Base-by-base conservation (phyloP, 2,888 invertebrate genomes). In the Chymomyza procnemis region DNA sequence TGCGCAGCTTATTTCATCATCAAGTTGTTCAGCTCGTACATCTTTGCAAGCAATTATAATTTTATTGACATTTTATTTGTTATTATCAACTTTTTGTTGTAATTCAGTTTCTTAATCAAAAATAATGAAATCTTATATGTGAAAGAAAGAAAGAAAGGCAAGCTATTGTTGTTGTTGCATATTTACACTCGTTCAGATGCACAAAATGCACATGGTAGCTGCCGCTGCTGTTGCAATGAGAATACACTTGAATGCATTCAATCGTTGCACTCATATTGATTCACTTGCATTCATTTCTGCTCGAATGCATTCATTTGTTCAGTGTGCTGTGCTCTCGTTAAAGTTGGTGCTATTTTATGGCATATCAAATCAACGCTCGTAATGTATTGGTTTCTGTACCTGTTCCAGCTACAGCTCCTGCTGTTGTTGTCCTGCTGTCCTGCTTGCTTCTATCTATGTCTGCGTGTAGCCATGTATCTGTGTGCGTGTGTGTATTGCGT, bases 301-400 rank as follows among this genome's bases (percentile, higher is more conserved):
- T 79, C 71, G 81, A 80, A 80, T 80, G 78, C 5, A 41, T 41
- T 41, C 34, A 80, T 79, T 80, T 81, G 83, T 84, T 83, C 79
- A 67, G 65, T 76, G 77, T 66, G 56, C 67, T 67, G 74, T 75
- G 65, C 55, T 64, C 66, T 65, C 26, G 16, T 18, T 50, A 18
- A 19, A 16, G 50, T 19, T 50, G 16, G 50, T 74, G 77, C 76
- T 71, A 77, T 41, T 77, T 77, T 67, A 71, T 62, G 47, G 58
- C 59, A 26, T 66, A 14, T 34, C 62, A 41, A 52, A 50, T 8
- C 21, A 22, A 21, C 63, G 67, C 69, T 55, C 67, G 67, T 69
- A 67, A 41, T 41, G 34, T 61, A 34, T 52, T 61, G 50, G 50
- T 34, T 52, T 26, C 50, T 61, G 61, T 70, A 55, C 61, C 22